Evolutionary conservation across 2,888 invertebrate genomes (phyloP).

Genomic region (Tholera decimalis): DNA sequence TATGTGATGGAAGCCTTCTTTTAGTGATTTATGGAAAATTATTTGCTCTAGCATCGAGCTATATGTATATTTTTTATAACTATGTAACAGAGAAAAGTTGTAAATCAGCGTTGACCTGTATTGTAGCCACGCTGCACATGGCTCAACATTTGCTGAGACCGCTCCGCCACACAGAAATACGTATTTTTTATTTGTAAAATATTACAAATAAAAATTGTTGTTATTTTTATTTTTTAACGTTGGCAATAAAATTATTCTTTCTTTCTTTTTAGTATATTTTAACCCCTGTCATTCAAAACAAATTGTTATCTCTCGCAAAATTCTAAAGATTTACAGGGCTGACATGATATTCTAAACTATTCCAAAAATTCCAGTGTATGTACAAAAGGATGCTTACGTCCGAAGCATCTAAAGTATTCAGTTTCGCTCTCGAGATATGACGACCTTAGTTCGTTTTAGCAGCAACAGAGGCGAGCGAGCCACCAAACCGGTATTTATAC

Average conservation of each 20-base stretch:
- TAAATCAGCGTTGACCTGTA: too few relatives aligned
- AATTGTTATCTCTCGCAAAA: not conserved
- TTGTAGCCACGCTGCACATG: too few relatives aligned
- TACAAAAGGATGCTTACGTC: conserved; percentile 42
- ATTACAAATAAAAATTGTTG: too few relatives aligned
- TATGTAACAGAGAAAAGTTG: too few relatives aligned
- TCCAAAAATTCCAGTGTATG: conserved; percentile 18
- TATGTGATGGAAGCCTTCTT: not conserved
- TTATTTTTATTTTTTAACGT: too few relatives aligned
- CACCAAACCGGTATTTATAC: conserved; percentile 70
- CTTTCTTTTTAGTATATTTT: too few relatives aligned
- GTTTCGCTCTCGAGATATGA: conserved; percentile 55
- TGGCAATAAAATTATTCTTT: too few relatives aligned
- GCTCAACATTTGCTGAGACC: too few relatives aligned
- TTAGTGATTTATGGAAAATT: not conserved
- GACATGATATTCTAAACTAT: conserved; percentile 30
- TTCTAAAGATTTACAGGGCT: conserved; percentile 5
- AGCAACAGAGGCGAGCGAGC: conserved; percentile 59
- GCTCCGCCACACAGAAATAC: too few relatives aligned
- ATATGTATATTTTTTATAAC: too few relatives aligned
- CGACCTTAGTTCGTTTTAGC: conserved; percentile 55
- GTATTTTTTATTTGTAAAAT: too few relatives aligned
- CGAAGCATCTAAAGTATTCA: conserved; percentile 46
- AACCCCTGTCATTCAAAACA: not conserved
- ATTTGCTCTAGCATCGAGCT: too few relatives aligned